Percentiles rank a stretch among this genome's conserved stretches.
Evolutionary conservation across 1,140 invertebrate species (phyloP).

Genomic region (Chironomus tepperi): DNA sequence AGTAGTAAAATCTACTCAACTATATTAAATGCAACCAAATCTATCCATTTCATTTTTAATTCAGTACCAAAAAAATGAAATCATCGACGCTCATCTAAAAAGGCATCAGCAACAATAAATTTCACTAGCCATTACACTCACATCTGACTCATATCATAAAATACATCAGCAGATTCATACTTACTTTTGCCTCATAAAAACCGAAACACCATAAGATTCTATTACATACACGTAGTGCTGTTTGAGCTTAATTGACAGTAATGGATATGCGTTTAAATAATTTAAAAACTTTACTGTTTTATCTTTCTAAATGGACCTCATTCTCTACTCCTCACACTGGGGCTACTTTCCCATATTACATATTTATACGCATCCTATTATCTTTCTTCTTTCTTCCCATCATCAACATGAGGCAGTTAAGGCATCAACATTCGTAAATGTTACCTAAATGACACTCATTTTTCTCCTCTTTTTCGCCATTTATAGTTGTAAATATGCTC

Average conservation of each 20-base stretch:
- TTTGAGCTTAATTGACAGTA: background rate
- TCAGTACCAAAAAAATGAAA: too few relatives aligned
- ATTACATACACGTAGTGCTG: background rate
- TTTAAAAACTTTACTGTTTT: background rate
- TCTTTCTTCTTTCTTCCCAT: background rate
- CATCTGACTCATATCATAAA: too few relatives aligned
- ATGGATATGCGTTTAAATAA: constrained; percentile 24
- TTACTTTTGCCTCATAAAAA: too few relatives aligned
- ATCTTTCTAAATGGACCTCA: background rate
- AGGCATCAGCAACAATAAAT: too few relatives aligned
- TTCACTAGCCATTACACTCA: too few relatives aligned
- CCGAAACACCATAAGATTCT: too few relatives aligned
- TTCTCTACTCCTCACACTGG: background rate
- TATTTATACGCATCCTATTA: constrained; percentile 2
- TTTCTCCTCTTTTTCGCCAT: background rate
- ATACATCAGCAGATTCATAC: too few relatives aligned
- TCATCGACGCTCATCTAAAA: too few relatives aligned
- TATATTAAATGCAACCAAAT: too few relatives aligned
- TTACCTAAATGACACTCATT: constrained; percentile 20
- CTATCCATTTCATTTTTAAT: too few relatives aligned
- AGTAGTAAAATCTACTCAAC: too few relatives aligned
- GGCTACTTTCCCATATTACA: background rate
- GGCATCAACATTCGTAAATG: background rate
- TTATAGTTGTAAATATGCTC: constrained; percentile 20
- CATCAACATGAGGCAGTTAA: background rate